phyloP scores from a whole-genome alignment of 1,140 invertebrate species.

The Lepidotrigona ventralis region DNA sequence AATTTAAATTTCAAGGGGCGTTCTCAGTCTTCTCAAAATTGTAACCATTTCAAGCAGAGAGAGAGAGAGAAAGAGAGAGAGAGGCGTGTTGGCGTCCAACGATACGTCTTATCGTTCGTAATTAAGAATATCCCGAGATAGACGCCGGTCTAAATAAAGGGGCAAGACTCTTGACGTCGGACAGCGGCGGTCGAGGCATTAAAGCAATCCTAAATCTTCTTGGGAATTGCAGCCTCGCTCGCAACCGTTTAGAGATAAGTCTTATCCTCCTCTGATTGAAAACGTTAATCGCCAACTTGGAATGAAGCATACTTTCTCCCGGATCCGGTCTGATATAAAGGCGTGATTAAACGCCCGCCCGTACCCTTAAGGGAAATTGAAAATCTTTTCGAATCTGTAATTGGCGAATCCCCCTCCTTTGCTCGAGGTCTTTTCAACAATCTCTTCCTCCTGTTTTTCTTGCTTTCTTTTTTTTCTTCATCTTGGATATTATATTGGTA shows the following conservation, averaged over 20 bases:
- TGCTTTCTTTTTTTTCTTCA: neutral
- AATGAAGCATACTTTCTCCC: neutral
- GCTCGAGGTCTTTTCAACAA: neutral
- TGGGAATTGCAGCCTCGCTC: slow-evolving; percentile 21
- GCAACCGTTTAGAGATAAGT: slow-evolving; percentile 22
- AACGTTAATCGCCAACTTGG: slow-evolving; percentile 30
- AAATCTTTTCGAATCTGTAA: slow-evolving; percentile 5
- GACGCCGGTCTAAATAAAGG: slow-evolving; percentile 20
- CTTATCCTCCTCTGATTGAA: slow-evolving; percentile 38
- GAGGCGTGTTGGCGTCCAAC: neutral
- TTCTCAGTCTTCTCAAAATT: slow-evolving; percentile 13
- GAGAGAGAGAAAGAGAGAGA: no score
- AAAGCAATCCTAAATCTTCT: slow-evolving; percentile 24
- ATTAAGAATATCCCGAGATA: slow-evolving; percentile 17
- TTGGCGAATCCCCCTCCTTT: neutral
- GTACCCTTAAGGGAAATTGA: slow-evolving; percentile 16
- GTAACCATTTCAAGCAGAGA: neutral
- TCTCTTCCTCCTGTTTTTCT: neutral
- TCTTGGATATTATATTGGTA: no score
- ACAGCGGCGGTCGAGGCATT: neutral
- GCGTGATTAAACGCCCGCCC: neutral
- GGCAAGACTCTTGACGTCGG: slow-evolving; percentile 22
- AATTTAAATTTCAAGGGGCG: neutral
- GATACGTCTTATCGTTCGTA: slow-evolving; percentile 21
- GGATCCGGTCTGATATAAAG: neutral